phyloP scores from a whole-genome alignment of 2,113 vertebrate genomes.

The Dipodomys stephensi region DNA sequence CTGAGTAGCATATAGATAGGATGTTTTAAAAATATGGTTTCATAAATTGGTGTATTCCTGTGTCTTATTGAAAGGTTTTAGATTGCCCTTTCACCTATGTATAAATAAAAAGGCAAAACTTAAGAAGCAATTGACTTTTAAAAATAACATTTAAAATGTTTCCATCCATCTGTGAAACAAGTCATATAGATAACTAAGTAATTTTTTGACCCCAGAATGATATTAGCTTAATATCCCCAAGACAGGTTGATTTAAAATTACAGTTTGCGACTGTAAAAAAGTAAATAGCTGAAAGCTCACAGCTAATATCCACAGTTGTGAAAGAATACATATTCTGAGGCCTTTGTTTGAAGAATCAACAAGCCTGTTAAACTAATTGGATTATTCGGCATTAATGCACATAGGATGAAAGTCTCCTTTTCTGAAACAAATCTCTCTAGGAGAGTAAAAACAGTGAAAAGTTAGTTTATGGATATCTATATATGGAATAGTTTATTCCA shows the following conservation, averaged over 20 bases:
- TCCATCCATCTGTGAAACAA: background rate
- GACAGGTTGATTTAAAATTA: slow-evolving; percentile 33
- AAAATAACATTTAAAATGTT: slow-evolving; percentile 39
- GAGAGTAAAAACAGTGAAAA: slow-evolving; percentile 6
- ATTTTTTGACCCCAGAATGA: slow-evolving; percentile 51
- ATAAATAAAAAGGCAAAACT: background rate
- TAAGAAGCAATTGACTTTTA: slow-evolving; percentile 11
- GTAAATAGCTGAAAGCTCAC: background rate
- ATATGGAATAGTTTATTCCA: slow-evolving; percentile 23
- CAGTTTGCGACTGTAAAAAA: slow-evolving; percentile 11
- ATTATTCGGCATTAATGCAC: slow-evolving; percentile 41
- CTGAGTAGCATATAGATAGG: background rate
- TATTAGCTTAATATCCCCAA: slow-evolving; percentile 3
- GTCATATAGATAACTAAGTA: background rate
- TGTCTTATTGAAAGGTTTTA: slow-evolving; percentile 14
- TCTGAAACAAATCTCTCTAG: slow-evolving; percentile 12
- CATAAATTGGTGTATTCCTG: slow-evolving; percentile 21
- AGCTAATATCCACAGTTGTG: slow-evolving; percentile 48
- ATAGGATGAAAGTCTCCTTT: slow-evolving; percentile 61
- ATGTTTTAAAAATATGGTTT: slow-evolving; percentile 29
- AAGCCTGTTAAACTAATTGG: slow-evolving; percentile 37
- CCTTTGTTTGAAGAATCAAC: slow-evolving; percentile 36
- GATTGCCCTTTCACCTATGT: background rate
- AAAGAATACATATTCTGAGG: slow-evolving; percentile 20
- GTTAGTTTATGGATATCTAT: slow-evolving; percentile 19